These are phyloP conservation scores for Lagenorhynchus albirostris DNA, from an alignment of 2,113 vertebrate genomes.

Conservation along the genomic window DNA sequence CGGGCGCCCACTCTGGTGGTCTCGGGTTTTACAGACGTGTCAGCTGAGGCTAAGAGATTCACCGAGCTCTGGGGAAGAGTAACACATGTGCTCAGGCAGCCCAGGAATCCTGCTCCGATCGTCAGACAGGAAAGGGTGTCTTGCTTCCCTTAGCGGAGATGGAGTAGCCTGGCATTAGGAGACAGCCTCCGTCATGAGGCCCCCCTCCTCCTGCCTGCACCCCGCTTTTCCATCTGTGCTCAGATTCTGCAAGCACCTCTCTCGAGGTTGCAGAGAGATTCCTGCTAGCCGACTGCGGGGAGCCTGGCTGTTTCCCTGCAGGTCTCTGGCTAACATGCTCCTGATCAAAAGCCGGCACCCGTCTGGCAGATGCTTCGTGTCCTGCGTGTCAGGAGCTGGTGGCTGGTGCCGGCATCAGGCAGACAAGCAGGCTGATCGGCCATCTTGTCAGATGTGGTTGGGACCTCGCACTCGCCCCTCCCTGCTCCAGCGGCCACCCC, in stretches of 20 bases:
- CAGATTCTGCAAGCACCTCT: conserved; percentile 23
- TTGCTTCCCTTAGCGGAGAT: neutral
- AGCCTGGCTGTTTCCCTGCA: conserved; percentile 21
- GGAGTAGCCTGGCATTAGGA: neutral
- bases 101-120: neutral
- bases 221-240: neutral
- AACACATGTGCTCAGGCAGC: neutral
- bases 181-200: neutral
- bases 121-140: neutral
- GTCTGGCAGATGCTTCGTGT: conserved; percentile 45
- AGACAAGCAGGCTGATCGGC: neutral
- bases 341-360: conserved; percentile 60
- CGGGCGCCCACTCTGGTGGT: neutral
- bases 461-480: neutral
- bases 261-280: neutral
- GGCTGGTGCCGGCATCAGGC: neutral
- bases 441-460: conserved; percentile 30
- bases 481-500: neutral
- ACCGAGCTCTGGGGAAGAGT: no score
- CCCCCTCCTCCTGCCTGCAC: neutral
- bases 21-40: neutral
- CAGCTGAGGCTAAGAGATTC: neutral
- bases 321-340: conserved; percentile 42
- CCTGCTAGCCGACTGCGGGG: neutral
- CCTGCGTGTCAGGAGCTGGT: neutral